These are phyloP conservation scores for Cricetomys ansorgei DNA, from an alignment of 2,113 vertebrate genomes.

Conservation along the genomic window DNA sequence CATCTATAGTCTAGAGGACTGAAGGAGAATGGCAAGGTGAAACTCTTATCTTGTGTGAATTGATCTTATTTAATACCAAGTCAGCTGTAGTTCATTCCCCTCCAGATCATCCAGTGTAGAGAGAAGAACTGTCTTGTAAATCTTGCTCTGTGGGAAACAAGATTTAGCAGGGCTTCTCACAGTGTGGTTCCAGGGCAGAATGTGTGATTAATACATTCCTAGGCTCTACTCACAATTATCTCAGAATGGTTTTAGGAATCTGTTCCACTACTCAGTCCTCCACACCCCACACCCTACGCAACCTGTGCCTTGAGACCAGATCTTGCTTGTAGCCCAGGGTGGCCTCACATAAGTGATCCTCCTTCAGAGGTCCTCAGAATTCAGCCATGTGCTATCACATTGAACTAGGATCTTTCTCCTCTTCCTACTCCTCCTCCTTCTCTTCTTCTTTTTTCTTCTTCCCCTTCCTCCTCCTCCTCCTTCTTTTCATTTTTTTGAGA, in stretches of 20 bases:
- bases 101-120: not conserved
- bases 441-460: not conserved
- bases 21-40: not conserved
- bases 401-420: not conserved
- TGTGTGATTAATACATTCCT: not conserved
- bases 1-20: not conserved
- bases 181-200: not conserved
- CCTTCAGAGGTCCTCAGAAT: not conserved
- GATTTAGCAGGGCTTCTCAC: not conserved
- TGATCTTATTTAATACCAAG: not conserved
- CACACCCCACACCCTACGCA: too few relatives aligned
- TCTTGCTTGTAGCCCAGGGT: not conserved
- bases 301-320: not conserved
- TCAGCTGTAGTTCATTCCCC: not conserved
- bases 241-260: not conserved
- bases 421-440: not conserved
- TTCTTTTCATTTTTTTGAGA: not conserved
- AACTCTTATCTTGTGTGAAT: slow-evolving; percentile 17
- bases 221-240: not conserved
- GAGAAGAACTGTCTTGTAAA: slow-evolving; percentile 28
- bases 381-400: not conserved
- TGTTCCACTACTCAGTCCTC: too few relatives aligned
- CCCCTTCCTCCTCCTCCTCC: fast-evolving
- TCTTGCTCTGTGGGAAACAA: slow-evolving; percentile 32
- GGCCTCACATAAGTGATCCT: not conserved